A percentile compares a stretch with the other conserved stretches of the same genome.
phyloP scores from a whole-genome alignment of 2,888 invertebrate species.

The Athalia rosae region DNA sequence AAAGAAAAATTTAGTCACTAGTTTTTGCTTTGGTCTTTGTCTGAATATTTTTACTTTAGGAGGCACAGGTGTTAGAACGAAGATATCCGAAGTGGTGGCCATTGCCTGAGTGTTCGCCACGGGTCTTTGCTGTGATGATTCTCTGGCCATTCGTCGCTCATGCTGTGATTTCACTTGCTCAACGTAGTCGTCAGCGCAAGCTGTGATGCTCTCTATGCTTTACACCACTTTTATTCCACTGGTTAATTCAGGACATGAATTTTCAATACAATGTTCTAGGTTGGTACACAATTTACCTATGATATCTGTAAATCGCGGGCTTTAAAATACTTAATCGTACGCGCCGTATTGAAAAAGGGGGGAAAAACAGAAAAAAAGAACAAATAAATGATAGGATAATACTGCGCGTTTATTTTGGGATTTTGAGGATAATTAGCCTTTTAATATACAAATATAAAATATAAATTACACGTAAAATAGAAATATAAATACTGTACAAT shows the following conservation, averaged over 20 bases:
- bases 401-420: slow-evolving; percentile 12
- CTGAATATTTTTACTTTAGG: slow-evolving; percentile 34
- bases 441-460: slow-evolving; percentile 5
- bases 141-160: slow-evolving; percentile 81
- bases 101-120: slow-evolving; percentile 64
- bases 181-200: slow-evolving; percentile 67
- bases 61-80: slow-evolving; percentile 58
- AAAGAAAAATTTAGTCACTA: background rate
- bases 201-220: slow-evolving; percentile 56
- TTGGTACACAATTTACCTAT: background rate
- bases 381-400: too few relatives aligned
- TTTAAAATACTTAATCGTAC: slow-evolving; percentile 14
- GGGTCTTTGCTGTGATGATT: slow-evolving; percentile 77
- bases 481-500: slow-evolving; percentile 27
- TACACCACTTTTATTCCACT: too few relatives aligned
- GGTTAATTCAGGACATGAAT: background rate
- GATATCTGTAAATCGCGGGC: slow-evolving; percentile 17
- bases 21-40: too few relatives aligned
- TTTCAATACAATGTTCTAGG: slow-evolving; percentile 4
- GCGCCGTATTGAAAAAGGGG: background rate
- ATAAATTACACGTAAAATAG: background rate
- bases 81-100: slow-evolving; percentile 66
- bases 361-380: background rate
- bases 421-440: slow-evolving; percentile 8
- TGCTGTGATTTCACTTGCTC: slow-evolving; percentile 59